Evolutionary conservation across 2,888 invertebrate species (phyloP).

Genomic region (Leptogaster cylindrica): DNA sequence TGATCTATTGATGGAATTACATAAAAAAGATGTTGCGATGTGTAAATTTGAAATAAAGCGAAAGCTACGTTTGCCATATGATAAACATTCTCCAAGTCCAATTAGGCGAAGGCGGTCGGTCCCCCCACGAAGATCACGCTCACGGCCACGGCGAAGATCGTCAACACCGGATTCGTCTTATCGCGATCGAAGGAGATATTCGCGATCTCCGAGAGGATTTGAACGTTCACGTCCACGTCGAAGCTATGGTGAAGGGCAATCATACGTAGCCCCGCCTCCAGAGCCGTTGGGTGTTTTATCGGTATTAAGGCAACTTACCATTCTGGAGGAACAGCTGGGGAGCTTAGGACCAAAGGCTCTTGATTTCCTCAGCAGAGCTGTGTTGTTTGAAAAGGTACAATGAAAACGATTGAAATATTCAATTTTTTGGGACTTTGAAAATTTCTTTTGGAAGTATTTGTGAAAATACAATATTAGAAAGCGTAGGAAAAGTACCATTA

Average conservation of each 20-base stretch:
- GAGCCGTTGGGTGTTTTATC: slow-evolving; percentile 41
- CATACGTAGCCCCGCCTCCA: slow-evolving; percentile 16
- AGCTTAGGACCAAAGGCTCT: slow-evolving; percentile 46
- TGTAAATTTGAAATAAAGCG: slow-evolving; percentile 43
- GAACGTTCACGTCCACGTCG: slow-evolving; percentile 19
- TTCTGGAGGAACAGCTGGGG: slow-evolving; percentile 46
- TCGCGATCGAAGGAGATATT: slow-evolving; percentile 24
- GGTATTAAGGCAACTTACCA: slow-evolving; percentile 44
- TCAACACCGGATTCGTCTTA: slow-evolving; percentile 3
- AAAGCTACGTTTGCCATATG: slow-evolving; percentile 42
- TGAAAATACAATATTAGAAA: no score
- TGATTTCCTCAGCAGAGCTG: slow-evolving; percentile 43
- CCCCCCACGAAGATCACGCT: slow-evolving; percentile 11
- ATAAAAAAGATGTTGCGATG: slow-evolving; percentile 40
- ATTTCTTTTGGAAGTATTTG: no score
- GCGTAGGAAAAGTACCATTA: no score
- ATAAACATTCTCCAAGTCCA: slow-evolving; percentile 44
- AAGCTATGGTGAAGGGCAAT: background rate
- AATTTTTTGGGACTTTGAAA: background rate
- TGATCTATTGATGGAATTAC: slow-evolving; percentile 36
- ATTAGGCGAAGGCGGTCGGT: slow-evolving; percentile 19
- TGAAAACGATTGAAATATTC: background rate
- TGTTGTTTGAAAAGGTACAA: slow-evolving; percentile 46
- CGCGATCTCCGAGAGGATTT: slow-evolving; percentile 16
- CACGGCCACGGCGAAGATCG: slow-evolving; percentile 4